phyloP scores from a whole-genome alignment of 2,888 invertebrate species.

The Drosophila neonasuta region DNA sequence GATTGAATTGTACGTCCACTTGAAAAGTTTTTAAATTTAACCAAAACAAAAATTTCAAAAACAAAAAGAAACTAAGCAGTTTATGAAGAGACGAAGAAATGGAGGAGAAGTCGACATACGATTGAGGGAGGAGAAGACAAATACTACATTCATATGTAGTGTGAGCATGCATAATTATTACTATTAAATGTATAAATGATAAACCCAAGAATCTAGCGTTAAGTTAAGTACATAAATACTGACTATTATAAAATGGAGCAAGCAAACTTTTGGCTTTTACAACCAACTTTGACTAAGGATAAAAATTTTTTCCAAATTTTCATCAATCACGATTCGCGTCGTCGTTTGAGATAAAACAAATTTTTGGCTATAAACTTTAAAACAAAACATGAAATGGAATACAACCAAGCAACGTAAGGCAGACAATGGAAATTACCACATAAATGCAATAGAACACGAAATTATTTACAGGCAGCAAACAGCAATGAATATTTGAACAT shows the following conservation, averaged over 20 bases:
- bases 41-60: conserved; percentile 23
- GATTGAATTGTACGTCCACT: conserved; percentile 60
- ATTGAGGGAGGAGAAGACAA: conserved; percentile 3
- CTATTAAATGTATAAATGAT: conserved; percentile 70
- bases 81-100: conserved; percentile 25
- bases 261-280: conserved; percentile 76
- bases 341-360: conserved; percentile 39
- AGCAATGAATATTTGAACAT: conserved; percentile 42
- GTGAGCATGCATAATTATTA: conserved; percentile 59
- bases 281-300: conserved; percentile 72
- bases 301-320: conserved; percentile 73
- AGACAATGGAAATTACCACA: conserved; percentile 70
- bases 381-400: conserved; percentile 23
- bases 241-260: conserved; percentile 47
- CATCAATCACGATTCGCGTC: conserved; percentile 32
- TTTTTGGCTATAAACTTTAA: conserved; percentile 78
- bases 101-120: conserved; percentile 7
- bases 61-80: conserved; percentile 45
- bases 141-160: conserved; percentile 26
- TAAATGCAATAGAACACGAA: conserved; percentile 76
- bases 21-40: conserved; percentile 64
- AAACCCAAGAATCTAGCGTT: conserved; percentile 53
- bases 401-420: conserved; percentile 69
- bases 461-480: conserved; percentile 73
- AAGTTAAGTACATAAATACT: conserved; percentile 55